Evolutionary conservation across 2,888 invertebrate species (phyloP), one percentile per base, ranked within the genome.

Genomic region (Melinaea menophilus): DNA sequence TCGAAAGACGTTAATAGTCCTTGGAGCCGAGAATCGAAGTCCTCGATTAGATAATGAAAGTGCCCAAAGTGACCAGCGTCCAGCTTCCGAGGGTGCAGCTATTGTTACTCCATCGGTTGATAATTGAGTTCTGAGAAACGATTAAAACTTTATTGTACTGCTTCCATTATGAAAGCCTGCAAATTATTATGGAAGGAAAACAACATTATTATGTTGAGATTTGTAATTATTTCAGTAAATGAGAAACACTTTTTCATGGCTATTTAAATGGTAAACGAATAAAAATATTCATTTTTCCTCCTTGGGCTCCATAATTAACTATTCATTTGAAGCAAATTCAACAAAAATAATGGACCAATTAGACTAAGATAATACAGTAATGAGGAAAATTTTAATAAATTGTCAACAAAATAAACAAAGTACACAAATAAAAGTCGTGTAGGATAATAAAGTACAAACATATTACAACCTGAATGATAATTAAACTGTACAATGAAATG

Each of bases 21-120:
- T 84, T 0, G 93, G 92, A 0, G 92, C 86, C 0, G 93, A 93
- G 81, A 93, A 92, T 5, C 88, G 83, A 0, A 88, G 86, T 13
- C 89, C 90, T 12, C 89, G 85, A 71, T 78, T 89, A 31, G 92
- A 92, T 22, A 93, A 83, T 0, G 93, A 92, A 0, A 93, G 78
- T 0, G 93, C 93, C 92, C 93, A 93, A 31, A 94, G 88, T 0
- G 93, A 92, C 93, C 93, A 94, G 71, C 92, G 92, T 0, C 93
- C 93, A 0, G 93, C 92, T 77, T 93, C 93, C 0, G 92, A 91
- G 0, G 93, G 93, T 0, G 93, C 92, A 7, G 90, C 82, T 64
- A 93, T 91, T 0, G 92, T 91, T 11, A 93, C 84, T 0, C 93
- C 93, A 11, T 92, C 91, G 0, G 92, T 92, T 5, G 92, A 92